Conservation (phyloP, 2,797 vertebrate genomes). For the Syndactyla subalaris region DNA sequence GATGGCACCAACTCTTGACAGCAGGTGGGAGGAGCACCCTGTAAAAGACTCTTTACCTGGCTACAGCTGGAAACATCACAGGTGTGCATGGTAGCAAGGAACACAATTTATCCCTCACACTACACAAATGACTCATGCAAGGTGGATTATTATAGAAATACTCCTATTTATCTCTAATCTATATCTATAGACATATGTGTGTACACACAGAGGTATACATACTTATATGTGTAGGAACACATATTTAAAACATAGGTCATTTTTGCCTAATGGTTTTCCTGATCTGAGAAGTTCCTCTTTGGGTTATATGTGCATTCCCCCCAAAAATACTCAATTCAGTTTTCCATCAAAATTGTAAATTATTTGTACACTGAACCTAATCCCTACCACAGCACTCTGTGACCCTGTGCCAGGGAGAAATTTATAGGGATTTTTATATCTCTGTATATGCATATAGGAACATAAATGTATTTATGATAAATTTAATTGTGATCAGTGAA, state of each 20-base stretch:
- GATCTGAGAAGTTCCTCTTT: not conserved
- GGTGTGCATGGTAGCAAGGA: not conserved
- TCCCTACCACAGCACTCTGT: not conserved
- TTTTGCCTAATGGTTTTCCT: not conserved
- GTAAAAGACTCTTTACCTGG: not conserved
- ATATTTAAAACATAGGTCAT: not conserved
- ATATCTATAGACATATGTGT: accelerated
- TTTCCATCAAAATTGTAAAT: not conserved
- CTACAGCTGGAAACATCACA: not conserved
- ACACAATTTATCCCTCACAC: accelerated
- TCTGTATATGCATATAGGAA: not conserved
- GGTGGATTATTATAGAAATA: not conserved
- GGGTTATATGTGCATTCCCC: accelerated
- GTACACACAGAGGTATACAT: too few species aligned
- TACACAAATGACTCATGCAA: not conserved
- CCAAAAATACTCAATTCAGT: not conserved
- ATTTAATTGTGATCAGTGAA: not conserved
- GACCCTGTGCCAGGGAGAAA: not conserved
- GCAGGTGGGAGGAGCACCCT: not conserved
- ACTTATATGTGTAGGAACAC: not conserved
- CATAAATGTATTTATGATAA: not conserved
- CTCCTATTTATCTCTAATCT: too few species aligned
- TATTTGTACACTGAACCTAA: not conserved
- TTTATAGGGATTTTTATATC: not conserved
- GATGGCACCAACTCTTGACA: not conserved